Base-by-base conservation (phyloP, 2,797 vertebrate species). In the Pseudomugil tenellus region DNA sequence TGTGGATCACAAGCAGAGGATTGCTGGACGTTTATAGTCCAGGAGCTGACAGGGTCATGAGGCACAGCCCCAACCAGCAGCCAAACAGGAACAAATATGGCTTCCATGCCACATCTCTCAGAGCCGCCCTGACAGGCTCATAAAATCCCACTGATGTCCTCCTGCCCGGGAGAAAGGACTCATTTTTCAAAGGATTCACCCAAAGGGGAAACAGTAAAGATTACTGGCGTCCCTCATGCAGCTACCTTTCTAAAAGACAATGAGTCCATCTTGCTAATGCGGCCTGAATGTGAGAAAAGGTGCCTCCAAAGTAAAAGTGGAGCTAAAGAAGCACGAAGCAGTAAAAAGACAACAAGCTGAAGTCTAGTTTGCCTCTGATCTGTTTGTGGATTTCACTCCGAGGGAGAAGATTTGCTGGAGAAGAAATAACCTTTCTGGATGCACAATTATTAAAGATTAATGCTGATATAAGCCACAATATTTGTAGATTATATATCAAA, bases 101-200 rank as follows among this genome's bases (percentile, higher is more conserved):
- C 56, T 55, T 37, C 8, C 53, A 65, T 23, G 67, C 74, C 73
- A 69, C 78, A 81, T 82, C 73, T 74, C 70, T 82, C 84, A 85
- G 77, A 4, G 74, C 37, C 0, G 58, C 58, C 19, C 52, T 59
- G 81, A 85, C 82, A 80, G 69, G 64, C 74, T 79, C 76, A 63
- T 86, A 85, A 82, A 84, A 81, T 25, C 71, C 60, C 60, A 13
- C 77, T 83, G 75, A 85, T 70, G 81, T 74, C 79, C 77, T 74
- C 69, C 80, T 61, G 74, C 73, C 70, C 8, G 12, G 5, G 56
- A 83, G 67, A 79, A 76, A 59, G 55, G 63, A 58, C 72, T 72
- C 72, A 32, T 85, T 79, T 77, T 74, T 76, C 52, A 4, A 65
- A 48, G 56, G 55, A 70, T 72, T 82, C 79, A 80, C 77, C 68